These are phyloP conservation scores for Dermatophagoides farinae DNA, from an alignment of 1,140 invertebrate species.

Conservation along the genomic window DNA sequence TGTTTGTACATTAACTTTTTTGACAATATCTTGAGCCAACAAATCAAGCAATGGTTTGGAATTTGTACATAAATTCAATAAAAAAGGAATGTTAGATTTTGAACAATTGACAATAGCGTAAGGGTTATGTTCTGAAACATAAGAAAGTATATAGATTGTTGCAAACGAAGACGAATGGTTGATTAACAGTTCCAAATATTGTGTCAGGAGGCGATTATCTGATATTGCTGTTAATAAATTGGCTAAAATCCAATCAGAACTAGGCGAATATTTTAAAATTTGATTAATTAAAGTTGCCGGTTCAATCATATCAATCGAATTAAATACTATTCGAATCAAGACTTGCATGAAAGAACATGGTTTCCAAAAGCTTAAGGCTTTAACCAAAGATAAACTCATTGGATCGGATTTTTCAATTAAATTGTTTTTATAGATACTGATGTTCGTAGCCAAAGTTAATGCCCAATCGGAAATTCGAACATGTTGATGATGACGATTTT, in stretches of 20 bases:
- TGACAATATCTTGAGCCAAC: conserved; percentile 1
- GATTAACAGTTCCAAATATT: conserved; percentile 9
- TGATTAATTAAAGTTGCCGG: background rate
- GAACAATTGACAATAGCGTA: conserved; percentile 13
- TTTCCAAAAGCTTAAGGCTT: conserved; percentile 7
- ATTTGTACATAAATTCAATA: conserved; percentile 11
- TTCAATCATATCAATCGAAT: background rate
- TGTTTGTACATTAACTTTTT: conserved; percentile 14
- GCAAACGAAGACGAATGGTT: conserved; percentile 5
- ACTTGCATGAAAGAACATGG: conserved; percentile 12
- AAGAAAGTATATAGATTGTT: conserved; percentile 9
- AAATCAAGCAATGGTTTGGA: conserved; percentile 12
- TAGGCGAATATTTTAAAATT: conserved; percentile 6
- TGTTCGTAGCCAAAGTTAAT: background rate
- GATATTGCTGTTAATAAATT: conserved; percentile 5
- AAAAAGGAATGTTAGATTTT: conserved; percentile 11
- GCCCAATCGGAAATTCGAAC: conserved; percentile 1
- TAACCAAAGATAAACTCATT: background rate
- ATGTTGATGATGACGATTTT: background rate
- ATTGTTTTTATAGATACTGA: background rate
- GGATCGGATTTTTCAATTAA: background rate
- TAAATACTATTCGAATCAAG: conserved; percentile 1
- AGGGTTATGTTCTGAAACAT: conserved; percentile 15
- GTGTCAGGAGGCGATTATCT: conserved; percentile 4
- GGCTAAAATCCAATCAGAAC: conserved; percentile 14